Base-by-base conservation (phyloP, 2,113 vertebrate species). In the Phocoena phocoena region DNA sequence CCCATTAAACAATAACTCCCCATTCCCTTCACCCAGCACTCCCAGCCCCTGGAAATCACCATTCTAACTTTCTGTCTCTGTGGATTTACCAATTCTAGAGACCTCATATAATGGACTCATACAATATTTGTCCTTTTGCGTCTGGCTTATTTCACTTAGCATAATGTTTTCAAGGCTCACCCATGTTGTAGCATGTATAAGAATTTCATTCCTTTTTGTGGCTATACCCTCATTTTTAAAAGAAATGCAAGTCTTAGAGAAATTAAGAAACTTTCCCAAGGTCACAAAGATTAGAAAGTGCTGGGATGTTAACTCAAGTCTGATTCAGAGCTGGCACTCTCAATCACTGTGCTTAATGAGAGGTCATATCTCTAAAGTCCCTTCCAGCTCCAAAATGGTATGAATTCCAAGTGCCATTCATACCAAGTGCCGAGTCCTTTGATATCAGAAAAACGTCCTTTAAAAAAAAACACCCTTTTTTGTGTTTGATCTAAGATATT, bases 71-170 rank as follows among this genome's bases (percentile, higher is more conserved):
- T 76, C 68, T 15, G 11, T 77, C 70, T 80, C 38, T 90, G 8
- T 70, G 67, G 47, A 53, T n/a, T 95, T 38, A 70, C n/a, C 44
- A 82, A 50, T 62, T 62, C 71, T 60, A 84, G 71, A 18, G 60
- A 63, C 31, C 53, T 90, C 28, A 31, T 87, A 76, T 68, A 89
- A 74, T 73, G 38, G 33, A 89, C 55, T 58, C 28, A 80, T 68
- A 82, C 9, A 44, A 25, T 50, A 77, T 77, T 60, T 93, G 81
- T 65, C 38, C 23, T 94, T 88, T 93, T 47, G n/a, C 38, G 20
- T 88, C 65, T 96, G 58, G 41, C 58, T 73, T 89, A 85, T 86
- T 77, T 74, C 80, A 93, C 63, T 90, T 76, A 93, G 81, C n/a
- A 47, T 38, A 70, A 8, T 68, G 1, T 71, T 90, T 93, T 95